Percentiles rank a stretch among this genome's conserved stretches.
These are phyloP conservation scores for Tetheella fluctuosa DNA, from an alignment of 2,888 invertebrate species.

Conservation along the genomic window DNA sequence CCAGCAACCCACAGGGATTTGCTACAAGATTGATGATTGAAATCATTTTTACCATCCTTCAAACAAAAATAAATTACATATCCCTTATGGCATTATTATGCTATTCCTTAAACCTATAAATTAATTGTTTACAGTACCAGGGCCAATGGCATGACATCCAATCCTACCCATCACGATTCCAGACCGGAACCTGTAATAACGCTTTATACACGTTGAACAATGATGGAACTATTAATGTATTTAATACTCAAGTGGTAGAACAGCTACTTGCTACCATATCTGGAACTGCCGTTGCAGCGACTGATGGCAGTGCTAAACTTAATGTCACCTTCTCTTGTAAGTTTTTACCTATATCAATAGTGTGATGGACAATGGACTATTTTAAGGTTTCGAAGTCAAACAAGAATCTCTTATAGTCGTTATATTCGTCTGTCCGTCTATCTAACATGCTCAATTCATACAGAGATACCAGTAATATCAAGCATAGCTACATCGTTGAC, in stretches of 20 bases:
- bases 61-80: no score
- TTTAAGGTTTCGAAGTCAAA: no score
- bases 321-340: slow-evolving; percentile 51
- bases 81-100: no score
- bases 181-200: slow-evolving; percentile 62
- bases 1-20: no score
- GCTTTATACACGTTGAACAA: slow-evolving; percentile 54
- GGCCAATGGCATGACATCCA: slow-evolving; percentile 67
- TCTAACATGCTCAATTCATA: no score
- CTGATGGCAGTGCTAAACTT: slow-evolving; percentile 60
- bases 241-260: slow-evolving; percentile 64
- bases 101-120: not conserved
- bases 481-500: no score
- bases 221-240: slow-evolving; percentile 47
- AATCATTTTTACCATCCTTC: not conserved
- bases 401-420: no score
- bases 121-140: slow-evolving; percentile 55
- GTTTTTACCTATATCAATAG: not conserved
- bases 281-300: slow-evolving; percentile 52
- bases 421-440: no score
- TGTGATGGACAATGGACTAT: no score
- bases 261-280: slow-evolving; percentile 54
- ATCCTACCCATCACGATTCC: slow-evolving; percentile 67
- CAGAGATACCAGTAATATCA: no score
- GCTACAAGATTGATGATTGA: no score